Evolutionary conservation across 2,797 vertebrate genomes (phyloP).

Genomic region (Chelon labrosus): DNA sequence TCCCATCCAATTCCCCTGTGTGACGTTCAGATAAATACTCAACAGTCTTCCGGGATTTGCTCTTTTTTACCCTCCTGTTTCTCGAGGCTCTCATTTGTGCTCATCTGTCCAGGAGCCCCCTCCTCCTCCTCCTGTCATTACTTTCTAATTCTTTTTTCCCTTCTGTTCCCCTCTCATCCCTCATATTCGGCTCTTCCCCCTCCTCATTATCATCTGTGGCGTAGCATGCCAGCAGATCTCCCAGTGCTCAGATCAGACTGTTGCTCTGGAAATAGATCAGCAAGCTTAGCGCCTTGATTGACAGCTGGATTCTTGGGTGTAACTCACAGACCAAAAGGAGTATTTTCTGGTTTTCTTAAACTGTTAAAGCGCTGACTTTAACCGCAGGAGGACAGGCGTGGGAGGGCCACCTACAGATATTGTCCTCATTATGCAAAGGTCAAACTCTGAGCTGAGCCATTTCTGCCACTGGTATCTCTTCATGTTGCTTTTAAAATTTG

Average conservation of each 20-base stretch:
- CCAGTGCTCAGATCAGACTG: slow-evolving; percentile 29
- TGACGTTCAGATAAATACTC: slow-evolving; percentile 62
- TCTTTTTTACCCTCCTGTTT: slow-evolving; percentile 43
- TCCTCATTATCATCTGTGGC: slow-evolving; percentile 41
- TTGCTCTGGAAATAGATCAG: slow-evolving; percentile 36
- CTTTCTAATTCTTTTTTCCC: not conserved
- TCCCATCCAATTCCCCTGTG: slow-evolving; percentile 38
- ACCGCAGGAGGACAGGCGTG: slow-evolving; percentile 20
- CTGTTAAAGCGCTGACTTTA: slow-evolving; percentile 11
- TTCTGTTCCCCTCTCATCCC: not conserved
- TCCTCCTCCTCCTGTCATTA: slow-evolving; percentile 10
- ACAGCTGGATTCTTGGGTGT: slow-evolving; percentile 21
- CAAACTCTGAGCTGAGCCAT: slow-evolving; percentile 14
- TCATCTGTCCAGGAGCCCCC: slow-evolving; percentile 32
- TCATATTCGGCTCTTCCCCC: slow-evolving; percentile 19
- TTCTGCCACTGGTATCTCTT: slow-evolving; percentile 18
- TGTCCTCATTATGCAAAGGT: slow-evolving; percentile 63
- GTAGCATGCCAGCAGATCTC: slow-evolving; percentile 41
- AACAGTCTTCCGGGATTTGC: slow-evolving; percentile 44
- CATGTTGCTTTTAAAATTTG: slow-evolving; percentile 34
- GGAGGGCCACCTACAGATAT: slow-evolving; percentile 40
- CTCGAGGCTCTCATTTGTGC: slow-evolving; percentile 12
- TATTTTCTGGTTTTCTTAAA: slow-evolving; percentile 41
- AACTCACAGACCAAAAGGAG: slow-evolving; percentile 37
- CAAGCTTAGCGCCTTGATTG: slow-evolving; percentile 26